These are phyloP conservation scores for Lysandra coridon DNA, from an alignment of 2,888 invertebrate genomes.

Conservation along the genomic window DNA sequence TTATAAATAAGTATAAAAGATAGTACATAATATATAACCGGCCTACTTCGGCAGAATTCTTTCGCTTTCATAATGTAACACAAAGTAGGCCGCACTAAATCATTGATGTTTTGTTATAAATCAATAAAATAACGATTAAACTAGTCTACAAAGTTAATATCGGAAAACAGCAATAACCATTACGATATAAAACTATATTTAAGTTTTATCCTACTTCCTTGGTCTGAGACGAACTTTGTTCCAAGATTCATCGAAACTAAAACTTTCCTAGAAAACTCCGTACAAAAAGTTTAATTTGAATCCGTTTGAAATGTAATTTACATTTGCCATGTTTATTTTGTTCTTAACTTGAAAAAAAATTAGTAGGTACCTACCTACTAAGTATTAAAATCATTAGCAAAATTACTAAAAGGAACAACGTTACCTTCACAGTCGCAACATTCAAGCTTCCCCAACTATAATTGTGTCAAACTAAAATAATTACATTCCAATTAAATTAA, in stretches of 20 bases:
- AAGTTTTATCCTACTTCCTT: conserved; percentile 31
- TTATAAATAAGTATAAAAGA: neutral
- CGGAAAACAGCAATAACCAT: conserved; percentile 26
- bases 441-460: neutral
- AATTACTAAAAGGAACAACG: neutral
- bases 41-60: neutral
- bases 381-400: neutral
- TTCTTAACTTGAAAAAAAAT: neutral
- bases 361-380: neutral
- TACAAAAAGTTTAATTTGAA: conserved; percentile 29
- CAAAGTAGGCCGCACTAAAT: neutral
- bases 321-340: conserved; percentile 12
- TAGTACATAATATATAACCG: neutral
- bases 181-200: conserved; percentile 25
- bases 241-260: conserved; percentile 29
- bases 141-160: neutral
- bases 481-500: conserved; percentile 4
- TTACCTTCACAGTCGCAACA: neutral
- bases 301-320: conserved; percentile 26
- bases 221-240: conserved; percentile 23
- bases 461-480: neutral
- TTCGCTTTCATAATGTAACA: neutral
- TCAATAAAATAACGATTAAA: conserved; percentile 1
- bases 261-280: conserved; percentile 26
- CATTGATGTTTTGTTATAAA: neutral